Conservation (phyloP, 2,113 vertebrate species). For the Ochotona princeps region DNA sequence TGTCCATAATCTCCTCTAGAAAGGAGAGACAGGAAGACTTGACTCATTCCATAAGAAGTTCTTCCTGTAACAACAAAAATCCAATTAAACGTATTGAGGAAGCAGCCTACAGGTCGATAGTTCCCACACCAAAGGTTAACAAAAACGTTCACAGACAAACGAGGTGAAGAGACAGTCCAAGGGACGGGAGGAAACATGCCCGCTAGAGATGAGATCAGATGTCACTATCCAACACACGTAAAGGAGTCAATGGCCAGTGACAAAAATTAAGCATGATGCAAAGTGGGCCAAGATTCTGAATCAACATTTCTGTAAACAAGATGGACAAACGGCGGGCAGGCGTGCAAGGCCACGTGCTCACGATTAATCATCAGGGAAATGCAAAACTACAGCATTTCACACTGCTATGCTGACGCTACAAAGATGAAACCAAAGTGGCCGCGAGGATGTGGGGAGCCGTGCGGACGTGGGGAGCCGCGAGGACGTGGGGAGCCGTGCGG, state of each 20-base stretch:
- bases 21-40: no score
- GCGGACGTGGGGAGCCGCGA: no score
- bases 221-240: no score
- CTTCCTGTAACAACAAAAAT: neutral
- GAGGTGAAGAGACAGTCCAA: no score
- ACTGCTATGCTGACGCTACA: neutral
- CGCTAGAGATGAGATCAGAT: no score
- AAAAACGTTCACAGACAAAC: neutral
- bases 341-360: neutral
- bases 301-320: neutral
- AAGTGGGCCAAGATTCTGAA: neutral
- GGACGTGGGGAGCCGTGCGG: no score
- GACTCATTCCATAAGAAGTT: no score
- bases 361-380: neutral
- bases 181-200: no score
- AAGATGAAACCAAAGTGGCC: neutral
- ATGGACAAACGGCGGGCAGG: no score
- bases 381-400: neutral
- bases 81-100: neutral
- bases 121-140: neutral
- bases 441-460: neutral
- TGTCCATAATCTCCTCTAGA: neutral
- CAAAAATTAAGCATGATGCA: neutral
- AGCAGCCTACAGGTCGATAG: neutral
- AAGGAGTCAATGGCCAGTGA: no score